Percentiles rank a stretch among this genome's conserved stretches.
Evolutionary conservation across 2,888 invertebrate genomes (phyloP).

Genomic region (Papilio demoleus): DNA sequence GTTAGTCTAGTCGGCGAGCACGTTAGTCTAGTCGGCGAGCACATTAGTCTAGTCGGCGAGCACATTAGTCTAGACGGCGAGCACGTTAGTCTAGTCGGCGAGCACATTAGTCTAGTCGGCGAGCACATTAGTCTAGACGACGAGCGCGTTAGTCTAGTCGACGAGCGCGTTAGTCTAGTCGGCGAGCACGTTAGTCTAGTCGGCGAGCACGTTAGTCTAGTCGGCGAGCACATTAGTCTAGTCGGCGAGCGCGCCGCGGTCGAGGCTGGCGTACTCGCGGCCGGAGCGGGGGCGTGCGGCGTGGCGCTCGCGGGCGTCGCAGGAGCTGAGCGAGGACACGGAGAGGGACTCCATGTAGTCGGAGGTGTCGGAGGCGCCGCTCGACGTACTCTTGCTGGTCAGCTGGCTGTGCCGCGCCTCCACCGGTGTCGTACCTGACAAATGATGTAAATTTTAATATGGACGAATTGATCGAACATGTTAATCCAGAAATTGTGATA

Average conservation of each 20-base stretch:
- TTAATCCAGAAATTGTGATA: not conserved
- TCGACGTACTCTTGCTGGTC: slow-evolving; percentile 85
- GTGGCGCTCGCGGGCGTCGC: slow-evolving; percentile 83
- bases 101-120: not conserved
- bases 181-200: slow-evolving; percentile 59
- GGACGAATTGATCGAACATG: not conserved
- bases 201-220: slow-evolving; percentile 60
- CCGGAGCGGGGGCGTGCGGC: slow-evolving; percentile 74
- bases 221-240: slow-evolving; percentile 55
- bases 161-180: slow-evolving; percentile 75
- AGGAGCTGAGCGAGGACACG: slow-evolving; percentile 87
- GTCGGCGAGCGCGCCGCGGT: slow-evolving; percentile 63
- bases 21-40: no score
- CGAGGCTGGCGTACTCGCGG: slow-evolving; percentile 75
- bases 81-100: no score
- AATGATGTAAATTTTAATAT: not conserved
- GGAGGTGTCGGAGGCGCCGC: slow-evolving; percentile 89
- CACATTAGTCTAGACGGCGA: no score
- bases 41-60: no score
- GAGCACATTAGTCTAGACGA: slow-evolving; percentile 43
- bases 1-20: no score
- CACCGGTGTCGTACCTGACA: slow-evolving; percentile 75
- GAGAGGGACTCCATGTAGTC: slow-evolving; percentile 90
- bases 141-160: slow-evolving; percentile 58
- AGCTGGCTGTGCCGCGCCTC: slow-evolving; percentile 82